Evolutionary conservation across 2,113 vertebrate species (phyloP), one percentile per base, ranked within the genome.

Genomic region (Candoia aspera): DNA sequence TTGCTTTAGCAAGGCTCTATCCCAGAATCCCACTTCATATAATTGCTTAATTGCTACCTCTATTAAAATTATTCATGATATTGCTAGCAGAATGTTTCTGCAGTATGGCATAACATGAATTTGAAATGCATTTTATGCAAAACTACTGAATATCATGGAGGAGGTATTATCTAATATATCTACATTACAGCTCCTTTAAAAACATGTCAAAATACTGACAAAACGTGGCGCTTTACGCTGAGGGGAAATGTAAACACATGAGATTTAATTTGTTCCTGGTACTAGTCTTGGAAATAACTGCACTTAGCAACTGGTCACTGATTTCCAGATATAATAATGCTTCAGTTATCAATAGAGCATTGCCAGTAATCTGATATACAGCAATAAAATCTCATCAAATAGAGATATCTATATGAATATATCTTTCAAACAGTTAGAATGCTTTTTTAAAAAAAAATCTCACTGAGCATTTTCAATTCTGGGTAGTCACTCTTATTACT

Each of bases 161-260:
- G 54, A 58, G 0, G 88, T 94, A 49, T 88, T 87, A 84, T 33
- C 86, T 73, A 58, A 11, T 54, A 59, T 53, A 90, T 91, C 92
- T 84, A 73, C 73, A 91, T 85, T 91, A 95, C 68, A 54, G 60
- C 84, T 89, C 8, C 33, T 87, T 84, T 59, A 29, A 84, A 73
- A 62, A 46, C 10, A 21, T 93, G 85, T 91, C 92, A 90, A 90
- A 93, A 93, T 58, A 87, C 53, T 93, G 87, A 91, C 90, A 95
- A 46, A 73, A 29, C 93, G n/a, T 94, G 87, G 90, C 91, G 92
- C 83, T 84, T 90, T 86, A 94, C 91, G 53, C 92, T 95, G 94
- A 88, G 84, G 92, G 92, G n/a, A 93, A 92, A 95, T 0, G 0
- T 55, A 62, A 92, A 94, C 91, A 68, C 87, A 53, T 29, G 12